Conservation (phyloP, 2,113 vertebrate species). For the Polyodon spathula region DNA sequence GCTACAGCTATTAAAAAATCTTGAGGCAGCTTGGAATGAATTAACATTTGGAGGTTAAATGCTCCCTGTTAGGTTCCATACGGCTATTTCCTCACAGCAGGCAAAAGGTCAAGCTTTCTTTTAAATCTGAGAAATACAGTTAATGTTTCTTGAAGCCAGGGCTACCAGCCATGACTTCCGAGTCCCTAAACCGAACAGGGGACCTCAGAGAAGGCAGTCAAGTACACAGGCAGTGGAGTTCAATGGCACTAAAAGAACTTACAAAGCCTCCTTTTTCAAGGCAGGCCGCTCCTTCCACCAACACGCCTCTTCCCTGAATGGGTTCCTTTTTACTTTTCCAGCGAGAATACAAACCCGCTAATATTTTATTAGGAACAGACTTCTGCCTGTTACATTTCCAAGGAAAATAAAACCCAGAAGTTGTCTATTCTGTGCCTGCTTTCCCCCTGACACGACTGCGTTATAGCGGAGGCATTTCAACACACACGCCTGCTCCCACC, state of each 20-base stretch:
- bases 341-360: constrained; percentile 13
- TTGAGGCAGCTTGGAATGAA: too few relatives aligned
- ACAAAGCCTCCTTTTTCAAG: constrained; percentile 62
- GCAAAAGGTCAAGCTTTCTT: too few relatives aligned
- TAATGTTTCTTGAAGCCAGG: constrained; percentile 1
- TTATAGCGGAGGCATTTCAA: neutral
- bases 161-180: constrained; percentile 14
- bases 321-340: constrained; percentile 12
- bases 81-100: too few relatives aligned
- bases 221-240: neutral
- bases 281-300: constrained; percentile 30
- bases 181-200: too few relatives aligned
- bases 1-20: too few relatives aligned
- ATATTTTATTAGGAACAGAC: constrained; percentile 23
- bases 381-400: constrained; percentile 15
- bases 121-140: neutral
- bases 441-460: neutral
- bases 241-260: constrained; percentile 23
- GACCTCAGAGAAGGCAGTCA: neutral
- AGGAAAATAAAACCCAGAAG: constrained; percentile 2
- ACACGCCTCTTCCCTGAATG: constrained; percentile 14
- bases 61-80: too few relatives aligned
- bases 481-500: neutral
- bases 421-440: constrained; percentile 3
- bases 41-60: too few relatives aligned